Percentiles rank a stretch among this genome's conserved stretches.
Evolutionary conservation across 1,140 invertebrate species (phyloP).

Genomic region (Leptinotarsa undecemlineata): DNA sequence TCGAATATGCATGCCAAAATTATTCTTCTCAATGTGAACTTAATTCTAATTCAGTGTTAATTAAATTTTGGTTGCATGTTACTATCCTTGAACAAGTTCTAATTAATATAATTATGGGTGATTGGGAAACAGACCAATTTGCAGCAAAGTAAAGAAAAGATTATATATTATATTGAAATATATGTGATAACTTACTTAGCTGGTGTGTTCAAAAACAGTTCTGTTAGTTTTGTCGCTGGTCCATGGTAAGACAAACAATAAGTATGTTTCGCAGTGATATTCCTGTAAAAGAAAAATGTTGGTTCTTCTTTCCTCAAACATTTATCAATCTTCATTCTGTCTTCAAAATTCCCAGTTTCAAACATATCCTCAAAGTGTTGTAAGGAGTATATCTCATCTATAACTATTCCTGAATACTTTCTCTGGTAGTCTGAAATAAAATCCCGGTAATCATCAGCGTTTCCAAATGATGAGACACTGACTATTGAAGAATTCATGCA

Average conservation of each 20-base stretch:
- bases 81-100: too few species aligned
- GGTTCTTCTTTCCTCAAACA: slow-evolving; percentile 58
- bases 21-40: too few species aligned
- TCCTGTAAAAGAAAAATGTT: slow-evolving; percentile 59
- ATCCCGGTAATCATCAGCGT: neutral
- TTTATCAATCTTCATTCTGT: slow-evolving; percentile 74
- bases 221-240: slow-evolving; percentile 66
- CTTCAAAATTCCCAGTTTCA: slow-evolving; percentile 75
- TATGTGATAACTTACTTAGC: slow-evolving; percentile 47
- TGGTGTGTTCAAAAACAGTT: slow-evolving; percentile 58
- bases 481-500: slow-evolving; percentile 78
- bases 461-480: slow-evolving; percentile 27
- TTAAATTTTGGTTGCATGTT: too few species aligned
- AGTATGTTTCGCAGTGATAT: slow-evolving; percentile 68
- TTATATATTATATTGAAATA: too few species aligned
- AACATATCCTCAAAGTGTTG: slow-evolving; percentile 88
- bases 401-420: slow-evolving; percentile 54
- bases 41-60: too few species aligned
- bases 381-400: slow-evolving; percentile 81
- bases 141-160: neutral
- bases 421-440: slow-evolving; percentile 35
- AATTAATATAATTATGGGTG: neutral
- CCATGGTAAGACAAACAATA: slow-evolving; percentile 87
- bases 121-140: neutral
- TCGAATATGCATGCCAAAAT: too few species aligned